Evolutionary conservation across 2,888 invertebrate species (phyloP), one percentile per base, ranked within the genome.

Genomic region (Athripsodes cinereus): DNA sequence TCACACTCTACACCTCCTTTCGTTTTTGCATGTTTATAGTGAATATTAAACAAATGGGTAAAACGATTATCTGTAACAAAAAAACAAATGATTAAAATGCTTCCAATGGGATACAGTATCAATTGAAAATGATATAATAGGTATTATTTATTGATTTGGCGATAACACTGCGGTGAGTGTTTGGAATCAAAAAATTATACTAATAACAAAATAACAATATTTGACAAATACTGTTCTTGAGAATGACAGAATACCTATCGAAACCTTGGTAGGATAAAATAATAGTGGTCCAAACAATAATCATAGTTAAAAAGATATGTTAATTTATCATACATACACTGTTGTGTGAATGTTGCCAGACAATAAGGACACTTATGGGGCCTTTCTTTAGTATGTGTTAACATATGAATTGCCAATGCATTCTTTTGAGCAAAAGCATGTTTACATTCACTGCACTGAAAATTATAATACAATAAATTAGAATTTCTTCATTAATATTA

Each of bases 351-450:
- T 11, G 53, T 22, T 21, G 46, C 34, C 2, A 44, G 2, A 21
- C 60, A 60, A 2, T 52, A 56, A 11, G 19, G 3, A 20, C 60
- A 60, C 46, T 60, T 53, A 35, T 51, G 44, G 1, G 60, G 60
- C 3, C 35, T 16, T 2, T 18, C 11, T 2, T 60, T 53, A 2
- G 46, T 44, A 31, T 60, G 60, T 3, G 34, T 56, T 11, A 16
- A 20, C 21, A 22, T 51, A 44, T 60, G 60, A 3, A 51, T 40
- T 18, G 53, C 50, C 2, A 60, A 50, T 18, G 60, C 52, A 51
- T 57, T 53, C 50, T 60, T 56, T 40, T 60, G 60, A 16, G 52
- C 26, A 51, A 60, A 60, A 13, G 20, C 11, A 18, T 13, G 2
- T 5, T 53, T 50, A 26, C 60, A 60, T 8, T 22, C 20, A 19